Evolutionary conservation across 2,113 vertebrate genomes (phyloP), one percentile per base, ranked within the genome.

Genomic region (Lepus americanus): DNA sequence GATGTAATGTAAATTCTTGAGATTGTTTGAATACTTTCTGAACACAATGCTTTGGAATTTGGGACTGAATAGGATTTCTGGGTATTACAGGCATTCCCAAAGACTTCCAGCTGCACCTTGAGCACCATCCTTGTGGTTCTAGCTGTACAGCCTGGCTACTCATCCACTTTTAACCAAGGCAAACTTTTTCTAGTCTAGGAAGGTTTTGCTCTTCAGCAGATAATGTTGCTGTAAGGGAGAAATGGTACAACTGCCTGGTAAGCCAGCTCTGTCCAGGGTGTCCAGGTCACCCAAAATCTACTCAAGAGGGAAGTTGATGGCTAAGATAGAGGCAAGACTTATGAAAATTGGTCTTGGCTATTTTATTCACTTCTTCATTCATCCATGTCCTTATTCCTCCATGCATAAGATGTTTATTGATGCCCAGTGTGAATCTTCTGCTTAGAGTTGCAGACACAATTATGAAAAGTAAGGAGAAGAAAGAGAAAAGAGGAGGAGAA

Each of bases 391-490:
- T 73, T 25, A 55, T 61, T 27, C 39, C 51, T 92, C 76, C 25
- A 74, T 51, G 69, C 3, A 12, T 49, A 6, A 29, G 3, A 29
- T 59, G 23, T 69, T 76, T 70, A 16, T 17, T 70, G 9, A 82
- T 63, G 44, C 6, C 63, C 1, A 9, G 7, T 59, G 70, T 51
- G 63, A 12, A n/a, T 13, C 25, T 1, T 88, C 51, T 64, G 19
- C 29, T 89, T 23, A 76, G 74, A 92, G 33, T 23, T 84, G 0
- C 0, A 25, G 70, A 39, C 33, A 74, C 33, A 76, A 78, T 86
- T 94, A 79, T 87, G 79, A 89, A 90, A 49, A 87, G 39, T 39
- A 85, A 92, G 49, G 3, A 70, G 55, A 81, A 69, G 55, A 74
- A 67, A 83, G 64, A 27, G 59, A 63, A 72, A 82, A 6, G 49